phyloP scores from a whole-genome alignment of 1,140 invertebrate species.

The Neoseiulus cucumeris region DNA sequence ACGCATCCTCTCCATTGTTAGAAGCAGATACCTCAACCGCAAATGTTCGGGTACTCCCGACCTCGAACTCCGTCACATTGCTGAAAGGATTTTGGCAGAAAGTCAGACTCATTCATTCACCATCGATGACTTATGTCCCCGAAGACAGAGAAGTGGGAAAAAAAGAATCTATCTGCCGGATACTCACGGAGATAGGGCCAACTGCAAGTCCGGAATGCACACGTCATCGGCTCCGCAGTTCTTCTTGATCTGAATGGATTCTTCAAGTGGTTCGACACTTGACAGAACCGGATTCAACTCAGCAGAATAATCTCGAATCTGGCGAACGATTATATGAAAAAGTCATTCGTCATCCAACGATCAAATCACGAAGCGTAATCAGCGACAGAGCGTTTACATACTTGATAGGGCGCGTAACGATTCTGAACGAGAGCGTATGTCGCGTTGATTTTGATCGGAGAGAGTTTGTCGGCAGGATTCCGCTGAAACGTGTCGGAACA shows the following conservation, averaged over 20 bases:
- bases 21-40: slow-evolving; percentile 5
- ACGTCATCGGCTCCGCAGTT: not conserved
- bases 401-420: no score
- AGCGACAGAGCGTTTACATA: no score
- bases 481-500: not conserved
- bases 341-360: no score
- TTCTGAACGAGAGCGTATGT: not conserved
- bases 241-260: not conserved
- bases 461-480: not conserved
- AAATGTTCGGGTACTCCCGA: not conserved
- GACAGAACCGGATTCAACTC: slow-evolving; percentile 1
- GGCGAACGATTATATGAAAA: no score
- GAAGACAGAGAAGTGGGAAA: no score
- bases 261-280: not conserved
- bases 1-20: not conserved
- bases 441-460: not conserved
- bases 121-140: no score
- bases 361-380: no score
- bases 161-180: no score
- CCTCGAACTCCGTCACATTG: not conserved
- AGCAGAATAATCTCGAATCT: not conserved
- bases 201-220: not conserved
- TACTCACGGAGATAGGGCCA: not conserved
- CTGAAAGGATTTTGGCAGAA: not conserved
- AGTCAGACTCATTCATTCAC: no score